Percentiles rank a stretch among this genome's conserved stretches.
phyloP scores from a whole-genome alignment of 1,140 invertebrate species.

The Sesamia nonagrioides region DNA sequence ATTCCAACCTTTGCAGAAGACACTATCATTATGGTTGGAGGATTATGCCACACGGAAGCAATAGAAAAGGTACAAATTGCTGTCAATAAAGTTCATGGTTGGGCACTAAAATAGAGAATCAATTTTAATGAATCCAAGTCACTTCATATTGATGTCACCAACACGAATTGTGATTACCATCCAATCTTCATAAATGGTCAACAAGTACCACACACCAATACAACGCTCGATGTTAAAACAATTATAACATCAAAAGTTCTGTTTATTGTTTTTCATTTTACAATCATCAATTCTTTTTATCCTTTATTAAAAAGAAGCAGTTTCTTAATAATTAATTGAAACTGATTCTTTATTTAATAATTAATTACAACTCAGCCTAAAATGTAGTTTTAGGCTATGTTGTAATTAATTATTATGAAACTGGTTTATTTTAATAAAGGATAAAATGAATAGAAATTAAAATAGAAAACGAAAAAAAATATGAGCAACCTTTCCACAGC shows the following conservation, averaged over 20 bases:
- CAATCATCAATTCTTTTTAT: too few species aligned
- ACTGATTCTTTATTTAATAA: too few species aligned
- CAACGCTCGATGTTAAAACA: neutral
- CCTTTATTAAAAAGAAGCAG: too few species aligned
- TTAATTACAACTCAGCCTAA: too few species aligned
- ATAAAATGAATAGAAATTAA: too few species aligned
- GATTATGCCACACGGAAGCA: neutral
- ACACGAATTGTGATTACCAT: neutral
- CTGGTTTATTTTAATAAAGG: too few species aligned
- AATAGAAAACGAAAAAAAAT: too few species aligned
- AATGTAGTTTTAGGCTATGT: too few species aligned
- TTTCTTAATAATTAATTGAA: too few species aligned
- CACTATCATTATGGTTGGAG: neutral
- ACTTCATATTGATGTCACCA: constrained; percentile 6
- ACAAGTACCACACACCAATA: neutral
- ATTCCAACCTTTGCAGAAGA: neutral
- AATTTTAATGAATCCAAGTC: constrained; percentile 12
- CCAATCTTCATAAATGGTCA: neutral
- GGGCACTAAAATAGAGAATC: constrained; percentile 6
- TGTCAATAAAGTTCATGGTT: neutral
- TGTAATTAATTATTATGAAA: too few species aligned
- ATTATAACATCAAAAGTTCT: too few species aligned
- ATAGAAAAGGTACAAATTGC: constrained; percentile 9
- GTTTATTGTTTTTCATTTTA: too few species aligned
- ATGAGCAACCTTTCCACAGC: neutral